Conservation (phyloP, 2,113 vertebrate genomes). For the Podiceps cristatus region DNA sequence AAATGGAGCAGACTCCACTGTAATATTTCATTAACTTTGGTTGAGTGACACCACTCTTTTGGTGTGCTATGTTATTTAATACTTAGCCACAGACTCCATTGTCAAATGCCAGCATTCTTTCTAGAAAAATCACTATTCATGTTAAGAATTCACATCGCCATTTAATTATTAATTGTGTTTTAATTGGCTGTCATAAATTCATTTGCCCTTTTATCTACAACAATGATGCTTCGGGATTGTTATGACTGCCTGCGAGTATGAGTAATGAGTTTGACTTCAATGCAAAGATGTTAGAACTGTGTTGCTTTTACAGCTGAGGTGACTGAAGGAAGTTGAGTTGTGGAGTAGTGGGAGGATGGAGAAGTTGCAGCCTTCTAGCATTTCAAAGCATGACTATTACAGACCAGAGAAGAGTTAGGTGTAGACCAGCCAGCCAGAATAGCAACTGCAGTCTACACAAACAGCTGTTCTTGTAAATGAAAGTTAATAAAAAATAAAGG, state of each 20-base stretch:
- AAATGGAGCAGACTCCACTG: neutral
- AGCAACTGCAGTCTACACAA: neutral
- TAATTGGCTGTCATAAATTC: conserved; percentile 72
- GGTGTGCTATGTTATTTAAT: neutral
- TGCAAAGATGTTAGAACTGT: neutral
- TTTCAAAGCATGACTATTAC: neutral
- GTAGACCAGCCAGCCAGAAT: neutral
- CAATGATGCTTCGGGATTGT: conserved; percentile 28
- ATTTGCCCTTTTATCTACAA: conserved; percentile 67
- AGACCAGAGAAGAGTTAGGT: neutral
- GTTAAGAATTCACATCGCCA: conserved; percentile 35
- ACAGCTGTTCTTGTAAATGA: neutral
- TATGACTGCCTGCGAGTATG: conserved; percentile 27
- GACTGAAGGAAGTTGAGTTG: neutral
- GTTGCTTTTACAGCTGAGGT: neutral
- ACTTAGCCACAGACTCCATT: neutral
- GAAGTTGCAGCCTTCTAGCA: neutral
- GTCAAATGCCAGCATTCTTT: conserved; percentile 25
- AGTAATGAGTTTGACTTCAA: neutral
- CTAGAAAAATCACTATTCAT: neutral
- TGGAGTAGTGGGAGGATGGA: neutral
- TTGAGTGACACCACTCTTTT: neutral
- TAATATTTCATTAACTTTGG: neutral
- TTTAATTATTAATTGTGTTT: conserved; percentile 69
- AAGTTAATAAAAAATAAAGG: neutral